A percentile compares a stretch with the other conserved stretches of the same genome.
phyloP scores from a whole-genome alignment of 2,797 vertebrate species.

The Gymnocypris eckloni region DNA sequence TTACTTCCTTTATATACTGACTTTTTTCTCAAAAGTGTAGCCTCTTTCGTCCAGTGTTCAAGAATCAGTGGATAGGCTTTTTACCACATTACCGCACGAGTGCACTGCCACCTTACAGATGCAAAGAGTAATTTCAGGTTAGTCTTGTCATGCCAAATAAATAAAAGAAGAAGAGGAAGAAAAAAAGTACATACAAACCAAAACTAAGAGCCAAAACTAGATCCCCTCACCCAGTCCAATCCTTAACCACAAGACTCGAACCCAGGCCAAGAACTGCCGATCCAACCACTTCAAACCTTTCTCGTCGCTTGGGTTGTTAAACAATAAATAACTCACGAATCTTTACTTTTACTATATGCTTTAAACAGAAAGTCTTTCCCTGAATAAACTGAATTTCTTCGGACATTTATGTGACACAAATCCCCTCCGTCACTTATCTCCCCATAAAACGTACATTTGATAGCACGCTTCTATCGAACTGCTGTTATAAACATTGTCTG shows the following conservation, averaged over 20 bases:
- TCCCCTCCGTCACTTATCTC: not conserved
- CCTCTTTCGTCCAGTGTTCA: not conserved
- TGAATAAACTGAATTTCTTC: not conserved
- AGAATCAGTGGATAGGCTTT: conserved; percentile 32
- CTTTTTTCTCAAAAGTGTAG: not conserved
- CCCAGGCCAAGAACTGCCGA: not conserved
- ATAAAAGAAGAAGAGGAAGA: not conserved
- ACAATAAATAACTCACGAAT: not conserved
- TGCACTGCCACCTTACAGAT: conserved; percentile 58
- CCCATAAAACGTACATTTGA: not conserved
- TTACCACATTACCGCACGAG: not conserved
- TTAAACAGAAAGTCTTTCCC: not conserved
- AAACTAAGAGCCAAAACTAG: not conserved
- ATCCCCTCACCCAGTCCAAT: not conserved
- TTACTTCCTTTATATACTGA: not conserved
- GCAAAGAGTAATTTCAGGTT: not conserved
- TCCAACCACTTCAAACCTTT: not conserved
- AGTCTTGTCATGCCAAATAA: not conserved
- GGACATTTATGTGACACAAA: conserved; percentile 28
- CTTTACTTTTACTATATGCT: not conserved
- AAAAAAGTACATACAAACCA: not conserved
- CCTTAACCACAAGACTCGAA: not conserved
- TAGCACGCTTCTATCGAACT: conserved; percentile 1
- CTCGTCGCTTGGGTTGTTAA: not conserved
- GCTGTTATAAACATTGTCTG: conserved; percentile 18